Base-by-base conservation (phyloP, 92 coral and sea anemone species). In the Metridium senile region DNA sequence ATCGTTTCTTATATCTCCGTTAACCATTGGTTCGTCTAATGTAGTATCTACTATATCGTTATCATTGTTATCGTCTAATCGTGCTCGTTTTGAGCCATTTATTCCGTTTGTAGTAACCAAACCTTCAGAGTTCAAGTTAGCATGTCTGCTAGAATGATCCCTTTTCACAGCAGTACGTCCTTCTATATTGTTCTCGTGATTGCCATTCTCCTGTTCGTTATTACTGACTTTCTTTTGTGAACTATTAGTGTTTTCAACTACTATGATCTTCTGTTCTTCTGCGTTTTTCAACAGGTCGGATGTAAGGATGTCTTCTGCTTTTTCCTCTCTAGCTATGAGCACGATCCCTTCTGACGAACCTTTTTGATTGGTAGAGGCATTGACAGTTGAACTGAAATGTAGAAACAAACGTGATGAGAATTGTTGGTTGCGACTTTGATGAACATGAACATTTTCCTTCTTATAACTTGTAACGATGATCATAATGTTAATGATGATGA, bases 311-410 rank as follows among this genome's bases (percentile, higher is more conserved):
- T 92, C 97, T 23, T 87, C 93, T 34, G 97, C 97, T 70, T 93
- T 75, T 67, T 92, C 97, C 75, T 92, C 97, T 45, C 88, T 78
- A 32, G 97, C 97, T 26, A 92, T 86, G 29, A 92, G 89, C 30
- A 92, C 97, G 1, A 92, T 87, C 7, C 91, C 91, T 33, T 83
- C 97, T 22, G 79, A 61, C 51, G 82, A 54, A 18, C 76, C 33
- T 33, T 27, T 75, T 23, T 16, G 56, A 43, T 13, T 30, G 6
- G 71, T 8, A 32, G 72, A 56, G 26, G 61, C 21, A 54, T 16
- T 6, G 17, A 39, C 26, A 19, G 23, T 26, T 21, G 79, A 7
- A 32, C 79, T 74, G 70, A 74, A 62, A 74, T 62, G 27, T 39
- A 63, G 6, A 19, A 63, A 16, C 27, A n/a, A 13, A 39, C 6